Evolutionary conservation across 2,888 invertebrate genomes (phyloP), one percentile per base, ranked within the genome.

Genomic region (Drosophila mettleri): DNA sequence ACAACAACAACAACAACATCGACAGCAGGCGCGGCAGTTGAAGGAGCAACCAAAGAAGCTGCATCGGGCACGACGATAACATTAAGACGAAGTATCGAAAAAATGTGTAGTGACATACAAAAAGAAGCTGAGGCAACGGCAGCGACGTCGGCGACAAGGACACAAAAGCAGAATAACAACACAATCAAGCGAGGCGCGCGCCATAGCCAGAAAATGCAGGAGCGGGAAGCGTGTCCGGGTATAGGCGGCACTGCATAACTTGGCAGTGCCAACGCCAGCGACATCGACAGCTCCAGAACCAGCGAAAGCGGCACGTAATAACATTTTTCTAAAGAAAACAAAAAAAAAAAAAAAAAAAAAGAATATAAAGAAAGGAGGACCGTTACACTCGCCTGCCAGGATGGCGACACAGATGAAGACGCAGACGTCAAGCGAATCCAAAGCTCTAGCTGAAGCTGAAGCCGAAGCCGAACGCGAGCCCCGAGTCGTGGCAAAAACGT

Each of bases 81-180:
- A 84, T 84, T 84, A 84, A 85, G 84, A 71, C 71, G 73, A 84
- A 88, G 84, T 88, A 85, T 88, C 84, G 84, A 84, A 85, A 88
- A 88, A 88, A 84, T 84, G 88, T 84, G 83, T 84, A 84, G 83
- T 84, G 86, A 52, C 83, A 74, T 69, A 75, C 41, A 52, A 48
- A 55, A 46, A 67, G 52, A 38, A 69, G 71, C 64, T 60, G 52
- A 57, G 60, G 53, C 72, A 48, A 16, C 24, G 39, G 38, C 53
- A 53, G 34, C 39, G 22, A 59, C 58, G 62, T 41, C 59, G 69
- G 55, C 80, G 78, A 80, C 80, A 81, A 75, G 78, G 75, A 81
- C 83, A 84, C 83, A 84, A 88, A 84, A 88, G 88, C 88, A 54
- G 80, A 80, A 84, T 84, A 84, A 84, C 83, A 84, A 84, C 83